Base-by-base conservation (phyloP, 2,113 vertebrate genomes). In the Salvelinus fontinalis region DNA sequence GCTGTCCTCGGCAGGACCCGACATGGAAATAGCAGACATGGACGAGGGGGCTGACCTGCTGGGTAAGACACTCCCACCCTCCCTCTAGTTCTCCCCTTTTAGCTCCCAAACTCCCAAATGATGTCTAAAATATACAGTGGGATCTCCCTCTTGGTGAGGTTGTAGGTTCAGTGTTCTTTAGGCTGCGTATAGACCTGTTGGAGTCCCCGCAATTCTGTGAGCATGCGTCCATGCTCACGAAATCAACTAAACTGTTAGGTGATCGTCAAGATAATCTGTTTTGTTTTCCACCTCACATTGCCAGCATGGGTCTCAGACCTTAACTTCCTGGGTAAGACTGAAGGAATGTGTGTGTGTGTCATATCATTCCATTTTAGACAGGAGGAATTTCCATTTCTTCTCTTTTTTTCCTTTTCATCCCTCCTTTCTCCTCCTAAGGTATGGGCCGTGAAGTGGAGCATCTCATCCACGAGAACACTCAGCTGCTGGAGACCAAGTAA, bases 371-470 rank as follows among this genome's bases (percentile, higher is more conserved):
- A 16, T n/a, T 26, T 22, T n/a, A 64, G 20, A 64, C 2, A 16
- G n/a, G 59, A 8, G n/a, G 39, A 39, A 60, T 20, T 60, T 60
- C 18, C 20, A 26, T 66, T 27, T 31, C 59, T 60, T n/a, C 9
- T 5, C 65, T 62, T 76, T 26, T 4, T 24, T 22, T 18, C 16
- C 48, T 34, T 24, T 49, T 24, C 3, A 34, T 66, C 62, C 24
- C 0, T 62, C 3, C 1, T 66, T 2, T 86, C 89, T 88, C 75
- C 24, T 51, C 75, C 95, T 88, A 89, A 99, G 98, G 98, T 89
- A 99, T 99, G 97, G 98, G 98, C 71, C 96, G 97, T 77, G 98
- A 99, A 86, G 98, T 99, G 2, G 98, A 99, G 81, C 98, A 99
- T 91, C 97, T 99, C 34, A 99, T 99, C 89, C 93, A 98, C 76